Evolutionary conservation across 37 sponge, comb jelly and placozoan species (phyloP), one percentile per base, ranked within the genome.

Genomic region (Oopsacas minuta): DNA sequence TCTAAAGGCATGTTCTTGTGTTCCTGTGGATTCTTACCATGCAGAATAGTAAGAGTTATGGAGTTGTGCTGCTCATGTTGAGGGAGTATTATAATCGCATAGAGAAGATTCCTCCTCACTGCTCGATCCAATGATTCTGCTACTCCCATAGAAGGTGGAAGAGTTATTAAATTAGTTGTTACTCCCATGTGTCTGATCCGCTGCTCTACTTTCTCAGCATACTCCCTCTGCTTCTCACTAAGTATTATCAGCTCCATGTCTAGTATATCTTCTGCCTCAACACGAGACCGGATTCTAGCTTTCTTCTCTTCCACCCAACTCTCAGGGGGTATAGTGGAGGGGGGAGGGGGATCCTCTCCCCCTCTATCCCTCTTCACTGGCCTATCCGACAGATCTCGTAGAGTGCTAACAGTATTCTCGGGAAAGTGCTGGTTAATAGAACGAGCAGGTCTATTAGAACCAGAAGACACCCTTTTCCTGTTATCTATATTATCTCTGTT

Each of bases 1-100:
- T 90, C 93, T 22, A 92, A 52, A 1, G 93, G 93, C 93, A 92
- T 92, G 53, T 92, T 92, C 86, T 92, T 92, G 89, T 92, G 93
- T 32, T 92, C 93, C 86, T 92, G 93, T 36, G 90, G 90, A 52
- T 90, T 92, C 52, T 89, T 46, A 0, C 93, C 93, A 46, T 90
- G 89, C 32, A 92, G 86, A 23, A 92, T 90, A 39, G 90, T 90
- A 38, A 92, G 89, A 0, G 93, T 92, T 37, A 90, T 83, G 25
- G 93, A 92, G 82, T 90, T 87, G 36, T 92, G 93, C 35, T 85
- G 36, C 87, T 92, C 93, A 38, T 92, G 90, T 81, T 92, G 93
- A 23, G 46, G 49, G 42, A 90, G 88, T 36, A 92, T 85, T 38
- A 92, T 88, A 37, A 92, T 61, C 38, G 88, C 87, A 36, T 90